These are phyloP conservation scores for Stictocephala bisonia DNA, from an alignment of 2,888 invertebrate species.

Conservation along the genomic window DNA sequence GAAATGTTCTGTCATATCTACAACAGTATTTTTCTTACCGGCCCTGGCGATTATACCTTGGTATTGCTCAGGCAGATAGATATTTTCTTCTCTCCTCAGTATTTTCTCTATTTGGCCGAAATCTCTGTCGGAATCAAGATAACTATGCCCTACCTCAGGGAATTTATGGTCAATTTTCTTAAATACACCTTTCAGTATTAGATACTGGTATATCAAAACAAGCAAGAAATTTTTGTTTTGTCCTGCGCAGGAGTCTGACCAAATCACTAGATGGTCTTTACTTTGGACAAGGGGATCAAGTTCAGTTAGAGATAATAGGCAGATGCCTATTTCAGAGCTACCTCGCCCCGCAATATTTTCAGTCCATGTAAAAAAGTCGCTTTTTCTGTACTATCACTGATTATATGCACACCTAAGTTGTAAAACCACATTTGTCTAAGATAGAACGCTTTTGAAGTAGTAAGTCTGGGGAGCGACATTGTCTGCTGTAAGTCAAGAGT, in stretches of 20 bases:
- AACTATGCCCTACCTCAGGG: conserved; percentile 61
- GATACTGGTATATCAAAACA: conserved; percentile 48
- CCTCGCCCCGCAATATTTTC: conserved; percentile 52
- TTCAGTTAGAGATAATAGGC: conserved; percentile 43
- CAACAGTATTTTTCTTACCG: conserved; percentile 55
- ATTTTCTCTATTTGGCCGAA: conserved; percentile 61
- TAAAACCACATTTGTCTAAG: conserved; percentile 51
- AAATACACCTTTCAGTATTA: conserved; percentile 57
- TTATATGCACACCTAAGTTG: conserved; percentile 52
- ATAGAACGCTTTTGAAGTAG: conserved; percentile 55
- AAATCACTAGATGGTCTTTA: conserved; percentile 57
- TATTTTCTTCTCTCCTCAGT: conserved; percentile 58
- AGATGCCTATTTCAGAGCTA: conserved; percentile 50
- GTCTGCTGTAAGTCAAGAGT: conserved; percentile 54
- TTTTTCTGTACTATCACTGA: conserved; percentile 47
- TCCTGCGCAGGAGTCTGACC: conserved; percentile 47
- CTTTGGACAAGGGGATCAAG: conserved; percentile 34
- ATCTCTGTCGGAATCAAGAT: conserved; percentile 61
- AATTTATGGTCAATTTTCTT: conserved; percentile 61
- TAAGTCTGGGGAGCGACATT: conserved; percentile 53
- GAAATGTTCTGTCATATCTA: conserved; percentile 57
- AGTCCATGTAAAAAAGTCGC: conserved; percentile 54
- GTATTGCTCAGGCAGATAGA: conserved; percentile 59
- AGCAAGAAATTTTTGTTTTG: conserved; percentile 52
- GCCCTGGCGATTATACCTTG: conserved; percentile 55